Evolutionary conservation across 35 echinoderm and acorn worm species (phyloP), one percentile per base, ranked within the genome.

Genomic region (Strongylocentrotus purpuratus): DNA sequence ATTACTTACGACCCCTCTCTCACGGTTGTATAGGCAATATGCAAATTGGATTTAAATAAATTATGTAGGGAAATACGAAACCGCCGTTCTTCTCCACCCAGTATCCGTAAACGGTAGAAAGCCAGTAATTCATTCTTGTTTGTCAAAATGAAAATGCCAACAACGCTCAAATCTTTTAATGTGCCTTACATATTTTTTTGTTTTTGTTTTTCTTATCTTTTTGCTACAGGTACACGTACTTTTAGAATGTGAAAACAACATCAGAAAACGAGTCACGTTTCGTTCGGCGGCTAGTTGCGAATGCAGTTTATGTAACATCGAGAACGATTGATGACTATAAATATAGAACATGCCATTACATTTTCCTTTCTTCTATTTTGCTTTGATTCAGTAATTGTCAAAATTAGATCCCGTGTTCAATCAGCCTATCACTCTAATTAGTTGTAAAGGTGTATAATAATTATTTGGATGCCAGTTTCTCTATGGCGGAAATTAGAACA

Each of bases 171-270:
- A 71, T 71, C 17, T 25, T 25, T 28, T 5, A 71, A 15, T 28
- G 0, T 0, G 17, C 22, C 60, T 2, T 25, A 28, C 6, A 71
- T 71, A 4, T 71, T 2, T 25, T 88, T 8, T 33, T 86, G 8
- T 96, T 86, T 92, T 94, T 31, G 20, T 94, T 95, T 55, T 87
- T 86, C 17, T 33, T 48, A n/a, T 33, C 45, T 9, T 46, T 96
- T 71, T 71, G 46, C n/a, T 95, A 20, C 89, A 97, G 96, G 94
- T 95, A 41, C 89, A 94, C 32, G 96, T 96, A n/a, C 58, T 86
- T 58, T 86, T 96, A 88, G 31, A 86, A 96, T 96, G 96, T 94
- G 93, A 96, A 94, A 90, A 94, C 85, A 94, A 94, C 86, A 50
- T 89, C 61, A 20, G 86, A 55, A 94, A 46, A 61, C 22, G 31